These are phyloP conservation scores for Andricus curvator DNA, from an alignment of 2,888 invertebrate genomes.

Conservation along the genomic window DNA sequence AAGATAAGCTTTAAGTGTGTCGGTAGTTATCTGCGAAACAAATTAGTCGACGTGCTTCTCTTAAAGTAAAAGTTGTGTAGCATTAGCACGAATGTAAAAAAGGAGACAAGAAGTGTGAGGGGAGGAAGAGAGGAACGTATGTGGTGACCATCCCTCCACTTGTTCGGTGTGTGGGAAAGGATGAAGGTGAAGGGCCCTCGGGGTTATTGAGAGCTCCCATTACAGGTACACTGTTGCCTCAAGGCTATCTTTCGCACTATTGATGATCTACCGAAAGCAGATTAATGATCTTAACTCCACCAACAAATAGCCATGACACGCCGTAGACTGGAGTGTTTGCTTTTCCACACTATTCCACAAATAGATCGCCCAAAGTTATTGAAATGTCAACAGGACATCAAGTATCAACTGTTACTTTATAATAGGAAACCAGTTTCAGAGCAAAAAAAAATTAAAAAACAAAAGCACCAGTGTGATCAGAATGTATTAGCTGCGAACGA, in stretches of 20 bases:
- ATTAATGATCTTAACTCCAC: conserved; percentile 73
- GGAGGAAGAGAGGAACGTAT: conserved; percentile 45
- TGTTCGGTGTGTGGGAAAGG: conserved; percentile 69
- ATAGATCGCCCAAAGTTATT: not conserved
- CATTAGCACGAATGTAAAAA: conserved; percentile 64
- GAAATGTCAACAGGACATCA: no score
- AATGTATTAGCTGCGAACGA: no score
- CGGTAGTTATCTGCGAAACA: conserved; percentile 69
- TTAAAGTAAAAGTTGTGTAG: conserved; percentile 75
- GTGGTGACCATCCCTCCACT: conserved; percentile 54
- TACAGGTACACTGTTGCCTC: conserved; percentile 73
- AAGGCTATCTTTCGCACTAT: conserved; percentile 76
- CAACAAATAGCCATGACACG: conserved; percentile 72
- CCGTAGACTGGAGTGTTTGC: not conserved
- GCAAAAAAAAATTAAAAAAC: no score
- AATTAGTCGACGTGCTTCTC: conserved; percentile 73
- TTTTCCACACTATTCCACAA: not conserved
- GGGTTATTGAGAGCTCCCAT: conserved; percentile 77
- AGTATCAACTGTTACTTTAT: no score
- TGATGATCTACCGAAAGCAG: conserved; percentile 75
- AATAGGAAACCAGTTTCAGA: no score
- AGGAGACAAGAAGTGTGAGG: conserved; percentile 50
- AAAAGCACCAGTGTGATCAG: no score
- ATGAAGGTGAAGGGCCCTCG: conserved; percentile 59
- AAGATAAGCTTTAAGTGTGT: conserved; percentile 57